Evolutionary conservation across 2,113 vertebrate genomes (phyloP), one percentile per base, ranked within the genome.

Genomic region (Nicator chloris): DNA sequence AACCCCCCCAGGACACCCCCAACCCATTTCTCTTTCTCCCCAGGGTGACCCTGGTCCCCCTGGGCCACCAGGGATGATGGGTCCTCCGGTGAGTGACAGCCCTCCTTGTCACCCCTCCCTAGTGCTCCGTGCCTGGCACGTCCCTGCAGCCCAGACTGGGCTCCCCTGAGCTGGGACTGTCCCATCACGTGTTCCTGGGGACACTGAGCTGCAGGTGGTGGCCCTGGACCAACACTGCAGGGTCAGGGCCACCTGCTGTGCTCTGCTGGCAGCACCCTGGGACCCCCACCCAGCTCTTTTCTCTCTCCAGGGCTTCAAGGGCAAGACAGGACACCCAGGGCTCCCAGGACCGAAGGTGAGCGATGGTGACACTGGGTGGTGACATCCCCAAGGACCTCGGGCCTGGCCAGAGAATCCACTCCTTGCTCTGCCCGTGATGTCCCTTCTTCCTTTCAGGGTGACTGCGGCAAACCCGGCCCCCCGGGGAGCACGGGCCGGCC

Each of bases 41-140:
- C 93, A 99, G 99, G 99, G 99, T 69, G 99, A 99, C 49, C 70
- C 96, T 0, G 99, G 99, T 9, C 97, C 98, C 7, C 85, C 98
- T 11, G 99, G 99, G 21, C 98, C 98, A 18, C 97, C 97, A 15
- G 99, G 99, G 92, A 98, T 97, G 88, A 98, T 99, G 97, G 99
- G 99, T 85, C 98, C 99, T 50, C 99, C 98, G 57, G 99, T 99
- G 97, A 97, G 98, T 95, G 83, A 37, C 81, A 69, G 5, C 15
- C 5, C 35, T 33, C 45, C 33, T 15, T 28, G 33, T 30, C 61
- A 8, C 51, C 85, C 26, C 19, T 33, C 27, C 22, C 44, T 0
- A 0, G 31, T 14, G 18, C 39, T 28, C 0, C 0, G 11, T 53
- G 63, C 53, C 73, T 35, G 49, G 63, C 33, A 4, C 2, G 1